Conservation (phyloP, 1,140 invertebrate species). For the Ceratoteleas bidentatus region DNA sequence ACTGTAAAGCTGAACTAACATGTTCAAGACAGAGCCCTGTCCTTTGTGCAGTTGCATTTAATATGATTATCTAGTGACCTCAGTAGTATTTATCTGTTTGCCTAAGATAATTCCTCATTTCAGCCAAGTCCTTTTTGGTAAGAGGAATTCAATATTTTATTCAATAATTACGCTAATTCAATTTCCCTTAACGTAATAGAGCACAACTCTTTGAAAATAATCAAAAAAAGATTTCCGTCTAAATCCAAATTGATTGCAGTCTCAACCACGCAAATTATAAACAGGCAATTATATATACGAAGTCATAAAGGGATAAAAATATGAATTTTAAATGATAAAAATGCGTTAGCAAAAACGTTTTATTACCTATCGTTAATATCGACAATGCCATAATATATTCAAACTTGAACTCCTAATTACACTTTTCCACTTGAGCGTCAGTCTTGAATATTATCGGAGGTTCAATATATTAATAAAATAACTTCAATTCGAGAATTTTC, state of each 20-base stretch:
- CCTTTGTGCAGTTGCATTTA: constrained; percentile 58
- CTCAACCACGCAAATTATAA: not conserved
- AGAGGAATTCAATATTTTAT: constrained; percentile 20
- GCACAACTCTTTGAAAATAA: not conserved
- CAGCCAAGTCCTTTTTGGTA: constrained; percentile 16
- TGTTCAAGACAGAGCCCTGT: constrained; percentile 47
- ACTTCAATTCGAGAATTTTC: not conserved
- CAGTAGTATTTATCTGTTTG: constrained; percentile 52
- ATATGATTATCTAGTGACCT: constrained; percentile 54
- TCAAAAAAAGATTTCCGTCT: not conserved
- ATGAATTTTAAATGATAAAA: too few species aligned
- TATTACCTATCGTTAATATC: too few species aligned
- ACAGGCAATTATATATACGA: too few species aligned
- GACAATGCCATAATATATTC: too few species aligned
- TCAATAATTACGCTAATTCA: constrained; percentile 12
- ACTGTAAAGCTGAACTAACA: constrained; percentile 42
- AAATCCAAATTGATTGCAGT: not conserved
- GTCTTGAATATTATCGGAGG: not conserved
- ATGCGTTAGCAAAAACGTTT: too few species aligned
- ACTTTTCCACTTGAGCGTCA: too few species aligned
- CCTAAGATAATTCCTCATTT: constrained; percentile 18
- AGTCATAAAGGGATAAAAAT: too few species aligned
- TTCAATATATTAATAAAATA: not conserved
- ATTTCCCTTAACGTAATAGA: not conserved
- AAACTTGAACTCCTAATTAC: too few species aligned